Base-by-base conservation (phyloP, 2,888 invertebrate genomes). In the Meiosimyza platycephala region DNA sequence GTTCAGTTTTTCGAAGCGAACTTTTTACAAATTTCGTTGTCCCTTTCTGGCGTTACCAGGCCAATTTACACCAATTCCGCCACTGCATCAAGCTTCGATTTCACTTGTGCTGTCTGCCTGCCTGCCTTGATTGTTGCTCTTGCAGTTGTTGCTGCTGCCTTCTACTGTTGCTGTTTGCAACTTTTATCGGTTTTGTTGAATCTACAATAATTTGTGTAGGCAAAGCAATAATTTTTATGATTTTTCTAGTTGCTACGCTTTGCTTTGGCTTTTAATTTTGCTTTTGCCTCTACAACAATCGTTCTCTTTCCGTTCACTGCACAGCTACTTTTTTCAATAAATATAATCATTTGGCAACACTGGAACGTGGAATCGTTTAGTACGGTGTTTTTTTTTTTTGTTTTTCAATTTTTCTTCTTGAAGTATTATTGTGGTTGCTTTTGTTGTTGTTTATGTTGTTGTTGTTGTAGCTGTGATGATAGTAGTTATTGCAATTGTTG, bases 161-260 rank as follows among this genome's bases (percentile, higher is more conserved):
- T 15, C 2, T 13, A 18, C 15, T 7, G 22, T 60, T 60, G 59
- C 33, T 60, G 59, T 60, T 40, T 65, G 33, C 54, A 52, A 33
- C 66, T 66, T 69, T 69, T 69, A 69, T 69, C 69, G 62, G 62
- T 69, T 69, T 69, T 62, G 69, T 52, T 62, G 69, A 60, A 69
- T 69, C 69, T 69, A 62, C 69, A 69, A 69, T 62, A 48, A 69
- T 69, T 66, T 66, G 62, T 63, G 62, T 48, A 63, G 62, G 62
- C 62, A 63, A 63, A 63, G 62, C 51, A 51, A 66, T 66, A 54
- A 66, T 52, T 66, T 66, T 66, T 54, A 66, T 66, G 12, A n/a
- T 64, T 64, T 18, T 66, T 28, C 48, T 63, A 48, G 48, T 64
- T 51, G 51, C 18, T n/a, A 11, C 22, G 9, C 12, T 59, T 22